A percentile compares a stretch with the other conserved stretches of the same genome.
Conservation (phyloP, 2,797 vertebrate species). For the Pyrocephalus nanus region DNA sequence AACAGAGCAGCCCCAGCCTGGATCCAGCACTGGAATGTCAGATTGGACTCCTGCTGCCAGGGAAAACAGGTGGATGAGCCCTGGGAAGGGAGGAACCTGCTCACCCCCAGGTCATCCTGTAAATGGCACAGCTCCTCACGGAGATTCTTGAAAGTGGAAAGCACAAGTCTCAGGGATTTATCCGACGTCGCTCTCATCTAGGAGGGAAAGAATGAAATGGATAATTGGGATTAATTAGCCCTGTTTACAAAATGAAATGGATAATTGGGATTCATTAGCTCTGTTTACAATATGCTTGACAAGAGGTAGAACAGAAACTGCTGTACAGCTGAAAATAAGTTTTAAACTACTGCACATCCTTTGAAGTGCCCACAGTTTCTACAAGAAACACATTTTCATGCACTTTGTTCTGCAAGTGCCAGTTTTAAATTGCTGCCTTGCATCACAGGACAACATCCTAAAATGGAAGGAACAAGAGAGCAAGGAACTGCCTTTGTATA, state of each 20-base stretch:
- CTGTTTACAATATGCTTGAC: background rate
- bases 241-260: background rate
- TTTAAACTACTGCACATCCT: fast-evolving
- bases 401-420: background rate
- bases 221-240: background rate
- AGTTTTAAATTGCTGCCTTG: background rate
- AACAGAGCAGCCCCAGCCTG: background rate
- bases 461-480: background rate
- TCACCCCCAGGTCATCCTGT: conserved; percentile 90
- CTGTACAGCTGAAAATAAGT: background rate
- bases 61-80: background rate
- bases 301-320: background rate
- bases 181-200: conserved; percentile 91
- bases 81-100: background rate
- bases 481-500: background rate
- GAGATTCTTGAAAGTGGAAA: conserved; percentile 91
- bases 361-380: background rate
- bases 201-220: background rate
- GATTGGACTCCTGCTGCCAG: background rate
- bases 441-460: fast-evolving
- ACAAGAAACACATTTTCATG: background rate
- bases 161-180: conserved; percentile 89
- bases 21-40: background rate
- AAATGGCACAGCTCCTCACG: conserved; percentile 91
- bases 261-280: background rate